These are phyloP conservation scores for Mycetomoellerius zeteki DNA, from an alignment of 1,140 invertebrate genomes.

Conservation along the genomic window DNA sequence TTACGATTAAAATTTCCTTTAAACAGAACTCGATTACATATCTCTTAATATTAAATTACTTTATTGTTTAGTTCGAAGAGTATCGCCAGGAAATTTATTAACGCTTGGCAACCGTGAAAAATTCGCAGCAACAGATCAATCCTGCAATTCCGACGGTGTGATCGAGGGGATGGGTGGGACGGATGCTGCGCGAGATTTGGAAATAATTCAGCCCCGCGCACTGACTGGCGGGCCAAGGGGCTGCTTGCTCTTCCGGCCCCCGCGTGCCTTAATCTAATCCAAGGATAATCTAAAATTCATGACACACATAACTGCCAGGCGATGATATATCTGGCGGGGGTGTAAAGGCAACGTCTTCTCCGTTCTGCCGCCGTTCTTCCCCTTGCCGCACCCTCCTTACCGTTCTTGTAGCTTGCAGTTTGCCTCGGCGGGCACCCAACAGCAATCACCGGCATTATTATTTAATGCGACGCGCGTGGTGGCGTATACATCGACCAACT, in stretches of 20 bases:
- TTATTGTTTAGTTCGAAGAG: not conserved
- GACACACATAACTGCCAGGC: conserved; percentile 86
- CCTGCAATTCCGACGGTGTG: conserved; percentile 21
- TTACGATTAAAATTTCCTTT: not conserved
- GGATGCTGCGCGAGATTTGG: conserved; percentile 58
- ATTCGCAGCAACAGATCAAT: conserved; percentile 65
- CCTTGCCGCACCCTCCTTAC: not conserved
- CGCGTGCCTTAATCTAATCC: conserved; percentile 85
- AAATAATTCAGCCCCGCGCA: conserved; percentile 58
- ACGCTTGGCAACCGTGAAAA: not conserved
- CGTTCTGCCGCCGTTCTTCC: conserved; percentile 38
- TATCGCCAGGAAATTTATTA: not conserved
- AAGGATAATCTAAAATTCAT: conserved; percentile 86
- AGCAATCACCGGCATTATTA: conserved; percentile 79
- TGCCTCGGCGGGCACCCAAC: conserved; percentile 33
- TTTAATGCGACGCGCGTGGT: conserved; percentile 73
- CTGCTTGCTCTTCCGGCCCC: conserved; percentile 67
- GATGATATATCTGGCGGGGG: conserved; percentile 85
- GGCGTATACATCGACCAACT: conserved; percentile 44
- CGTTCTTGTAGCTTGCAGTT: conserved; percentile 27
- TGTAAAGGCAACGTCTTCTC: conserved; percentile 75
- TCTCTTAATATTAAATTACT: not conserved
- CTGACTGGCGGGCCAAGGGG: conserved; percentile 75
- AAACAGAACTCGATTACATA: not conserved
- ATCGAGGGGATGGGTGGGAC: not conserved